A percentile compares a stretch with the other conserved stretches of the same genome.
Conservation (phyloP, 2,888 invertebrate genomes). For the Amiota minor region DNA sequence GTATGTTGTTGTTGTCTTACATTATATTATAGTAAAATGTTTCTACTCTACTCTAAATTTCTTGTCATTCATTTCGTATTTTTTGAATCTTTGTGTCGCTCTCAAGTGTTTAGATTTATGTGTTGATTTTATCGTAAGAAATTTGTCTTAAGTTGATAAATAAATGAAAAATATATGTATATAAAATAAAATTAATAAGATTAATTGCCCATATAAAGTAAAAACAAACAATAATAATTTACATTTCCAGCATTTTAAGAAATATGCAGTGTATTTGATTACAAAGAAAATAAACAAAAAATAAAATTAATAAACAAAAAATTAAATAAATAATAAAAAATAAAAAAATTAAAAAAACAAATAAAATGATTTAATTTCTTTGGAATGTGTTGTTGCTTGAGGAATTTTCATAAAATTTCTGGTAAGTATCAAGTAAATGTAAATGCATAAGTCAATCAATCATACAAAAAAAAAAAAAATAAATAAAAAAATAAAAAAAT, state of each 20-base stretch:
- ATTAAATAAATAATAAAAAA: too few species aligned
- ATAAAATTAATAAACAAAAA: too few species aligned
- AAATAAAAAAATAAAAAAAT: too few species aligned
- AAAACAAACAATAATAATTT: neutral
- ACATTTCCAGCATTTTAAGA: neutral
- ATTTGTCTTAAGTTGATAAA: slow-evolving; percentile 16
- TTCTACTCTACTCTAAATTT: too few species aligned
- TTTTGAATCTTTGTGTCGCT: neutral
- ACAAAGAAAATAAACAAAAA: neutral
- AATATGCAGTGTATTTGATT: neutral
- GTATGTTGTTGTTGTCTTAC: neutral
- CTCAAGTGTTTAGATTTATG: slow-evolving; percentile 27
- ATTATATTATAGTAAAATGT: too few species aligned
- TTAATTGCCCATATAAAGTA: slow-evolving; percentile 12
- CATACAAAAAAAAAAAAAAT: too few species aligned
- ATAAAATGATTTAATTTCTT: too few species aligned
- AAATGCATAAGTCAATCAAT: too few species aligned
- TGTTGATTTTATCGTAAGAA: slow-evolving; percentile 25
- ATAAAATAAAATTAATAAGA: slow-evolving; percentile 19
- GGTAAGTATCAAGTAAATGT: too few species aligned
- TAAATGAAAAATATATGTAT: neutral
- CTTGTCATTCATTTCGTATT: too few species aligned
- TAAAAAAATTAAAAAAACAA: too few species aligned
- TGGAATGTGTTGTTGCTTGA: neutral
- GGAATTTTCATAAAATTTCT: too few species aligned